A percentile compares a stretch with the other conserved stretches of the same genome.
Evolutionary conservation across 2,113 vertebrate genomes (phyloP).

Genomic region (Phaethon lepturus): DNA sequence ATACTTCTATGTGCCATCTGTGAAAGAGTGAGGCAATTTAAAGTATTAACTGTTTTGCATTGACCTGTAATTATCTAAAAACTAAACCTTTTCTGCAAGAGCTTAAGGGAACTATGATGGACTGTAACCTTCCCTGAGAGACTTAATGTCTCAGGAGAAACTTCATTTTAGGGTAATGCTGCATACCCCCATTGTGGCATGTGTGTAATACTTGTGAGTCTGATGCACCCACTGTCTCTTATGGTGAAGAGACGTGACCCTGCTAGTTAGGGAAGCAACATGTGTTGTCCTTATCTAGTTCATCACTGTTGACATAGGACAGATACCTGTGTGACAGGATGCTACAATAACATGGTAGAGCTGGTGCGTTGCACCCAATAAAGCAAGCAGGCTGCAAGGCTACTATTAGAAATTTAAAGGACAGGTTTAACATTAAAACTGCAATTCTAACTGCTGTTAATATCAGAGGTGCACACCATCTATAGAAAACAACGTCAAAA

Average conservation of each 20-base stretch:
- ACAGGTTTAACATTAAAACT: background rate
- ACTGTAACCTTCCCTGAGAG: background rate
- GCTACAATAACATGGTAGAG: background rate
- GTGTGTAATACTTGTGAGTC: background rate
- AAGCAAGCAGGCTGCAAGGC: background rate
- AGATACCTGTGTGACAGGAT: background rate
- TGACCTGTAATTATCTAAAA: background rate
- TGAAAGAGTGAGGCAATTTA: background rate
- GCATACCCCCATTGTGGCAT: accelerated
- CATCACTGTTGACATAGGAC: background rate
- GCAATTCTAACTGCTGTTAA: background rate
- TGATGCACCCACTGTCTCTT: background rate
- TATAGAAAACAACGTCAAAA: background rate
- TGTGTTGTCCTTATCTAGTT: background rate
- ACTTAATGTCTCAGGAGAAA: background rate
- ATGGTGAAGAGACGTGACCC: background rate
- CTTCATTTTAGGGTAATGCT: background rate
- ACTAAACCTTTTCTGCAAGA: background rate
- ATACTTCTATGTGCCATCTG: background rate
- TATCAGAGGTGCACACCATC: background rate
- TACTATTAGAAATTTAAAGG: background rate
- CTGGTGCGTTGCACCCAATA: background rate
- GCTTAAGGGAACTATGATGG: background rate
- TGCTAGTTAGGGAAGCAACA: background rate
- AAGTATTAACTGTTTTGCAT: background rate